These are phyloP conservation scores for Drosophila murphyi DNA, from an alignment of 1,140 invertebrate species.

Conservation along the genomic window DNA sequence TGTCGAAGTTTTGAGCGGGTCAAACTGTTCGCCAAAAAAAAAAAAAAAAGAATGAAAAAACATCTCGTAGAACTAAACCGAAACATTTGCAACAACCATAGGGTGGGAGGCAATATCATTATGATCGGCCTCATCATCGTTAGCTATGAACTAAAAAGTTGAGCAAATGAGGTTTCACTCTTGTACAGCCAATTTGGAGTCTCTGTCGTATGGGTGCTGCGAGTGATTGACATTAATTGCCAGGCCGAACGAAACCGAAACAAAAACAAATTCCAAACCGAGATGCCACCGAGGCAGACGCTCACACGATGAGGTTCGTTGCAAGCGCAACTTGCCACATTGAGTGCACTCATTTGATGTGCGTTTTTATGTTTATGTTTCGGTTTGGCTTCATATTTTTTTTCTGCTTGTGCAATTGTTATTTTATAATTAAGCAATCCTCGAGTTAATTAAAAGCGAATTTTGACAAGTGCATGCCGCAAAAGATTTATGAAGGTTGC, in stretches of 20 bases:
- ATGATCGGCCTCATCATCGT: slow-evolving; percentile 22
- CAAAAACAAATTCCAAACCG: slow-evolving; percentile 5
- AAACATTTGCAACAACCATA: neutral
- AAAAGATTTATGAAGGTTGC: slow-evolving; percentile 66
- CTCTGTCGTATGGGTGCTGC: slow-evolving; percentile 24
- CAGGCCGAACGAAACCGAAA: slow-evolving; percentile 40
- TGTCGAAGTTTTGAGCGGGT: slow-evolving; percentile 28
- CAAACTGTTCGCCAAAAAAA: slow-evolving; percentile 10
- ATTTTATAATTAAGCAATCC: slow-evolving; percentile 66
- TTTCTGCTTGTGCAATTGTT: slow-evolving; percentile 35
- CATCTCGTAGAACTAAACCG: too few species aligned
- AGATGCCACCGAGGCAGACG: slow-evolving; percentile 41
- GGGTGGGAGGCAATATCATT: slow-evolving; percentile 8
- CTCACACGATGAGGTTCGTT: slow-evolving; percentile 37
- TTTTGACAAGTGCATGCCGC: slow-evolving; percentile 57
- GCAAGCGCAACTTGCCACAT: slow-evolving; percentile 14
- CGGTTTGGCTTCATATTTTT: slow-evolving; percentile 13
- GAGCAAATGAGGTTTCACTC: slow-evolving; percentile 4
- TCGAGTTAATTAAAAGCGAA: slow-evolving; percentile 67
- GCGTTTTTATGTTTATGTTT: slow-evolving; percentile 23
- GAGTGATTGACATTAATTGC: slow-evolving; percentile 77
- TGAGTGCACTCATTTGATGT: slow-evolving; percentile 54
- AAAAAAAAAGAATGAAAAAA: neutral
- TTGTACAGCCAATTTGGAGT: slow-evolving; percentile 46
- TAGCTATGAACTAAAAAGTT: neutral